Conservation (phyloP, 2,888 invertebrate species). For the Melangyna quadrimaculata region DNA sequence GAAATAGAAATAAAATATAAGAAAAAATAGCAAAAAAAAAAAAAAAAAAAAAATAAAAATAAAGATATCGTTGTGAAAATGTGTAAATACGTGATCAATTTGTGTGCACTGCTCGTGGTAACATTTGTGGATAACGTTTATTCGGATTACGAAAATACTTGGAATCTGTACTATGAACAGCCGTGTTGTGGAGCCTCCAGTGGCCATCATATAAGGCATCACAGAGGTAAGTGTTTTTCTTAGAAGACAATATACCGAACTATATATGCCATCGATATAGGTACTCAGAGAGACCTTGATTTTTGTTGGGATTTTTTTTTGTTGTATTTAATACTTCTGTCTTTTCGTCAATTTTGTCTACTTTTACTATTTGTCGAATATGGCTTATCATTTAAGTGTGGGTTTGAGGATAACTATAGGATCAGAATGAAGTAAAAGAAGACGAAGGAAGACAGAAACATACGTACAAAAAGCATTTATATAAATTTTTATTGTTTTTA, state of each 20-base stretch:
- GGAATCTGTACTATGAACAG: conserved; percentile 88
- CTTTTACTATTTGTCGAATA: conserved; percentile 29
- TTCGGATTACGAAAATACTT: conserved; percentile 85
- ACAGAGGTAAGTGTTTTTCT: conserved; percentile 85
- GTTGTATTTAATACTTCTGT: not conserved
- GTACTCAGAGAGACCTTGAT: conserved; percentile 23
- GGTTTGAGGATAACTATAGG: not conserved
- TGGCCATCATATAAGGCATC: conserved; percentile 86
- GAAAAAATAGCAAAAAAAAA: conserved; percentile 15
- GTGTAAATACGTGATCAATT: conserved; percentile 72
- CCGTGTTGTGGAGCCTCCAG: conserved; percentile 85
- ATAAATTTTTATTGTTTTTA: conserved; percentile 19
- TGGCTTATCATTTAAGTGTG: conserved; percentile 38
- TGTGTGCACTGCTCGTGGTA: conserved; percentile 73
- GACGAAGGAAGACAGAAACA: conserved; percentile 3
- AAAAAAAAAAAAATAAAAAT: conserved; percentile 13
- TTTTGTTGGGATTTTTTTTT: conserved; percentile 16
- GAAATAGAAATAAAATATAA: conserved; percentile 39
- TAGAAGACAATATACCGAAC: not conserved
- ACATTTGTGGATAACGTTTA: conserved; percentile 80
- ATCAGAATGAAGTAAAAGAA: not conserved
- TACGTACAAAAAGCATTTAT: conserved; percentile 2
- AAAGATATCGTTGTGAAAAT: conserved; percentile 68
- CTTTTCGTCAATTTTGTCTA: conserved; percentile 38
- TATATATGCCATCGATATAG: not conserved